Conservation (phyloP, 2,888 invertebrate species). For the Nezara viridula region DNA sequence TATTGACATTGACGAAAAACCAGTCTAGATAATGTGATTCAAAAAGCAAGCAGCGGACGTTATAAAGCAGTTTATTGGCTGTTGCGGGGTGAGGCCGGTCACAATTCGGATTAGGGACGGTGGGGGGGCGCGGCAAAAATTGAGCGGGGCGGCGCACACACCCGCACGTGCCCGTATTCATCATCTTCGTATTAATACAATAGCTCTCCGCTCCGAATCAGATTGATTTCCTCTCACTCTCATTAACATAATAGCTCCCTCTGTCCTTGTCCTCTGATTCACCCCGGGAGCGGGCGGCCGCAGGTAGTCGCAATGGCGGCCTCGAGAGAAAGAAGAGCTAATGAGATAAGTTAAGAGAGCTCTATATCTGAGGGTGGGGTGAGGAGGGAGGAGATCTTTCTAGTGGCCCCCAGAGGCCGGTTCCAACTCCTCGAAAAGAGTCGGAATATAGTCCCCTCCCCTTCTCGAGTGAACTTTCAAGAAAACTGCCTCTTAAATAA, state of each 20-base stretch:
- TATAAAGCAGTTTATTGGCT: slow-evolving; percentile 58
- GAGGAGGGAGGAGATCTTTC: neutral
- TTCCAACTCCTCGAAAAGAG: slow-evolving; percentile 64
- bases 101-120: slow-evolving; percentile 57
- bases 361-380: slow-evolving; percentile 7
- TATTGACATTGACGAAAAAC: neutral
- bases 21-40: neutral
- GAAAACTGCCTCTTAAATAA: slow-evolving; percentile 66
- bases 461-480: slow-evolving; percentile 60
- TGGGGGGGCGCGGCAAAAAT: slow-evolving; percentile 29
- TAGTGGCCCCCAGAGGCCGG: slow-evolving; percentile 50
- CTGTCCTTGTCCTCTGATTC: neutral
- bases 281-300: neutral
- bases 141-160: slow-evolving; percentile 15
- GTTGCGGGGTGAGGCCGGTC: slow-evolving; percentile 37
- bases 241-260: slow-evolving; percentile 52
- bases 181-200: slow-evolving; percentile 55
- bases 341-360: slow-evolving; percentile 58
- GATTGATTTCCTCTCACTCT: slow-evolving; percentile 49
- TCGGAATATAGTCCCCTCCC: slow-evolving; percentile 63
- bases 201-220: neutral
- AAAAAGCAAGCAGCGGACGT: slow-evolving; percentile 41
- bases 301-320: neutral
- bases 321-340: slow-evolving; percentile 37
- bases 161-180: slow-evolving; percentile 47